Evolutionary conservation across 2,888 invertebrate species (phyloP).

Genomic region (Oxytorus armatus): DNA sequence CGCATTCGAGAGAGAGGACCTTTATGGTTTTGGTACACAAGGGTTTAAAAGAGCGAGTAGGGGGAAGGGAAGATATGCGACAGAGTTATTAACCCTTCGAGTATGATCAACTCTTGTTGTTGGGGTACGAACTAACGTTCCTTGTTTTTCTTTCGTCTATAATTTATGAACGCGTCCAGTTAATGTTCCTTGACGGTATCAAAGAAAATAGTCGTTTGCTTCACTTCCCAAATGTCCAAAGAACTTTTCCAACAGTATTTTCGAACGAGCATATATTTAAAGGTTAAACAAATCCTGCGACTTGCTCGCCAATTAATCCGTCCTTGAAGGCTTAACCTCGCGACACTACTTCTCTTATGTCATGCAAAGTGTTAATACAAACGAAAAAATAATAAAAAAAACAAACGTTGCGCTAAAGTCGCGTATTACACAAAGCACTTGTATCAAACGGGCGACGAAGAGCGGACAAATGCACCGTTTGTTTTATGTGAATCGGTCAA

Average conservation of each 20-base stretch:
- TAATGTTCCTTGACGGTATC: too few species aligned
- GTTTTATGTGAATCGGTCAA: slow-evolving; percentile 56
- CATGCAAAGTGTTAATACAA: too few species aligned
- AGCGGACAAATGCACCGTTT: slow-evolving; percentile 32
- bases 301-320: too few species aligned
- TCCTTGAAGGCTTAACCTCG: too few species aligned
- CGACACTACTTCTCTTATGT: background rate
- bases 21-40: background rate
- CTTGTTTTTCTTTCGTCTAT: too few species aligned
- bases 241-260: too few species aligned
- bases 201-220: too few species aligned
- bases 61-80: background rate
- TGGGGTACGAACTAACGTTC: background rate
- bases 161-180: too few species aligned
- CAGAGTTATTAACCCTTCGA: background rate
- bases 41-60: background rate
- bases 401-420: background rate
- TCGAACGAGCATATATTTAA: too few species aligned
- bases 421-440: slow-evolving; percentile 43
- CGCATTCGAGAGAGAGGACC: background rate
- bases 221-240: too few species aligned
- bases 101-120: background rate
- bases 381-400: background rate
- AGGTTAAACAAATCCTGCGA: too few species aligned
- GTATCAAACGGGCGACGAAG: slow-evolving; percentile 6